Conservation (phyloP, 2,113 vertebrate species). For the Brachyistius frenatus region DNA sequence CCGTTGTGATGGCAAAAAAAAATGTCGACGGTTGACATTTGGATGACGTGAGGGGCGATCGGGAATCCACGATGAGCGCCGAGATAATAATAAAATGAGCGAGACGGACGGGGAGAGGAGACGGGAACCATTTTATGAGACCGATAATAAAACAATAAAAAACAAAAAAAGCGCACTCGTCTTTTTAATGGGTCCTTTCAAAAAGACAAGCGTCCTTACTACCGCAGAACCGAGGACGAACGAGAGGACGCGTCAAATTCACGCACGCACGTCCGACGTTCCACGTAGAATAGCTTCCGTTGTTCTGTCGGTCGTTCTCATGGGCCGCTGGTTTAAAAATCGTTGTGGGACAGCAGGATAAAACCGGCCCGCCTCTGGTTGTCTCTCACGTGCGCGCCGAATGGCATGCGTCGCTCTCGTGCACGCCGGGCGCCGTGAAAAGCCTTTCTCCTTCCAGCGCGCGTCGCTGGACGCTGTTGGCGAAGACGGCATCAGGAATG, state of each 20-base stretch:
- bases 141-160: slow-evolving; percentile 13
- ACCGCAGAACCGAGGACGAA: neutral
- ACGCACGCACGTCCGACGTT: too few relatives aligned
- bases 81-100: neutral
- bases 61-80: slow-evolving; percentile 4
- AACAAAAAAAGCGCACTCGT: slow-evolving; percentile 7
- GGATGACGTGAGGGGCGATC: slow-evolving; percentile 9
- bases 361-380: neutral
- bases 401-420: neutral
- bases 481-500: neutral
- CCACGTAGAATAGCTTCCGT: too few relatives aligned
- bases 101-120: slow-evolving; percentile 26
- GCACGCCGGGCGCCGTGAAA: neutral
- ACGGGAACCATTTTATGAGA: slow-evolving; percentile 59
- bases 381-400: neutral
- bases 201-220: neutral
- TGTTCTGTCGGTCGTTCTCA: neutral
- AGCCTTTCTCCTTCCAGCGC: slow-evolving; percentile 4
- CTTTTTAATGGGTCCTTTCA: slow-evolving; percentile 18
- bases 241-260: too few relatives aligned
- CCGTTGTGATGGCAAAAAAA: slow-evolving; percentile 49
- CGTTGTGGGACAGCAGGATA: neutral
- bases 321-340: neutral
- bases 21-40: slow-evolving; percentile 64
- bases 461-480: neutral